These are phyloP conservation scores for Acropternis orthonyx DNA, from an alignment of 2,797 vertebrate species.

Conservation along the genomic window DNA sequence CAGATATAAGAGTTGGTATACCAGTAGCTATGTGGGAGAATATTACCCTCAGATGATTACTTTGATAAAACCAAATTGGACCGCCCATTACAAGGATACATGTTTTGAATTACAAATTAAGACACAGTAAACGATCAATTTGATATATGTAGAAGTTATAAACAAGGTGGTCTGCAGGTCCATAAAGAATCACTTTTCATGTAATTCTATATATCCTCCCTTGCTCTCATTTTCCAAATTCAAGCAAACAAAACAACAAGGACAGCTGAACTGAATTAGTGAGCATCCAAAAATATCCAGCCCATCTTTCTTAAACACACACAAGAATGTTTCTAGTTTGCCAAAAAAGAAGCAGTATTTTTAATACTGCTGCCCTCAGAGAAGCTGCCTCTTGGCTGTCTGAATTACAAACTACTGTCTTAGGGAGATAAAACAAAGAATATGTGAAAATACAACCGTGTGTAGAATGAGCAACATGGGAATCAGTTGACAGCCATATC, in stretches of 20 bases:
- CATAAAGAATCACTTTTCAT: conserved; percentile 6
- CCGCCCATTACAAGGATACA: neutral
- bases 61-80: neutral
- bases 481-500: neutral
- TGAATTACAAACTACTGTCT: conserved; percentile 42
- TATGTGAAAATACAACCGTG: neutral
- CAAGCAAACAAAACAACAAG: conserved; percentile 33
- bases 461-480: neutral
- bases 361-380: conserved; percentile 43
- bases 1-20: neutral
- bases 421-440: conserved; percentile 21
- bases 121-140: neutral
- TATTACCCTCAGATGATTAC: neutral
- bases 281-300: conserved; percentile 44
- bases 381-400: conserved; percentile 24
- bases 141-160: neutral
- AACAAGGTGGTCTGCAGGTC: neutral
- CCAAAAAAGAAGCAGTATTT: conserved; percentile 49
- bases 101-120: conserved; percentile 20
- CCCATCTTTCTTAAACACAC: conserved; percentile 41
- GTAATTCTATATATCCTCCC: neutral
- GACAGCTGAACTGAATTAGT: conserved; percentile 58
- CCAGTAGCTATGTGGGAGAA: neutral
- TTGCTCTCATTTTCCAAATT: neutral
- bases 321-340: conserved; percentile 24